Conservation (phyloP, 2,888 invertebrate species). For the Melipona beecheii region DNA sequence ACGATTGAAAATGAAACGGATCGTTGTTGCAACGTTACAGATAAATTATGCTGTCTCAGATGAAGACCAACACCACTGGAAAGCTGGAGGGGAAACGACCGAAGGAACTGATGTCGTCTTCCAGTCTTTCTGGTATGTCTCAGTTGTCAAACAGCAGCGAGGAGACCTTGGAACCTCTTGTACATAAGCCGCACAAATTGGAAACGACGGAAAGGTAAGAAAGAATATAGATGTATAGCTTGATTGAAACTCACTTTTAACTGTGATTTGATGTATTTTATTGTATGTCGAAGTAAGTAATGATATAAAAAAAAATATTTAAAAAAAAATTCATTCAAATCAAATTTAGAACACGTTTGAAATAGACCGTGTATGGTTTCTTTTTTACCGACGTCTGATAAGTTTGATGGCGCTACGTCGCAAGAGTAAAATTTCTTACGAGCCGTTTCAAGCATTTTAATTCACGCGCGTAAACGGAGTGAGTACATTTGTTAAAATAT, state of each 20-base stretch:
- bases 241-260: constrained; percentile 8
- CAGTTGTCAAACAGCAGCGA: constrained; percentile 83
- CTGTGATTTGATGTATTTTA: not conserved
- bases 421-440: not conserved
- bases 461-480: not conserved
- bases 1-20: not conserved
- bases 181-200: constrained; percentile 78
- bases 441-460: constrained; percentile 9
- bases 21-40: constrained; percentile 46
- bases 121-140: constrained; percentile 83
- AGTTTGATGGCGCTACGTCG: constrained; percentile 29
- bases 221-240: not conserved
- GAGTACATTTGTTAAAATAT: not conserved
- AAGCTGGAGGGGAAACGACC: constrained; percentile 80
- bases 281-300: not conserved
- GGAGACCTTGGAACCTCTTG: constrained; percentile 81
- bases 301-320: not conserved
- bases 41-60: constrained; percentile 76
- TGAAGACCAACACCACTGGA: constrained; percentile 64
- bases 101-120: constrained; percentile 82
- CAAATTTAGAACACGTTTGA: too few relatives aligned
- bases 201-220: constrained; percentile 78
- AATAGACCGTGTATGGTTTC: not conserved
- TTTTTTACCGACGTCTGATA: constrained; percentile 43
- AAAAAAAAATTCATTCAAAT: not conserved